Base-by-base conservation (phyloP, 2,113 vertebrate species). In the Coracopsis vasa region DNA sequence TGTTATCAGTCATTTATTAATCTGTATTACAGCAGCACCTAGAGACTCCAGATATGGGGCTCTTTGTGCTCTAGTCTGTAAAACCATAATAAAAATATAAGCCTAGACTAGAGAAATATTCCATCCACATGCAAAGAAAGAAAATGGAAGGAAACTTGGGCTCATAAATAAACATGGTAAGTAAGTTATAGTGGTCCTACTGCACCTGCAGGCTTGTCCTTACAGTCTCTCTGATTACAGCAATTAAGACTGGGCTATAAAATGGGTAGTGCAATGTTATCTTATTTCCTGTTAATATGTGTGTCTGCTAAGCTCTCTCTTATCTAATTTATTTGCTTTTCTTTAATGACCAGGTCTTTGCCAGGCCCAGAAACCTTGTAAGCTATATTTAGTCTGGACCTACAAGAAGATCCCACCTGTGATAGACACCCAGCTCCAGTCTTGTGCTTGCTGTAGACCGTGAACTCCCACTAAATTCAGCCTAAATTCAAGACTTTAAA, bases 241-340 rank as follows among this genome's bases (percentile, higher is more conserved):
- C 88, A 83, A 54, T 92, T 94, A 90, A 93, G 42, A 78, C 70
- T 8, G 33, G 58, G 50, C 81, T 83, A 50, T 88, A 71, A 90
- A 88, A 42, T 48, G 64, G 23, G 67, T 60, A 86, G 82, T 28
- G 35, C 72, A 53, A n/a, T 1, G 5, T 94, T 95, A 79, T 69
- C 80, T 93, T 93, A 65, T 86, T 96, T 86, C 92, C 24, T 86
- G 83, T 37, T 94, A 88, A 81, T 93, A 81, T 41, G 18, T 41
- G n/a, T 77, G 41, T 54, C 93, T 86, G 61, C 69, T 87, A 88
- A 94, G 51, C 35, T 86, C 51, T 71, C 71, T 25, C 56, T 75
- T 60, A 81, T 91, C 77, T n/a, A 33, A 64, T 56, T 48, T 86
- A 51, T 93, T 95, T 96, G 60, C 42, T 94, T 90, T 90, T 56